Evolutionary conservation across 2,797 vertebrate genomes (phyloP), one percentile per base, ranked within the genome.

Genomic region (Neosalanx taihuensis): DNA sequence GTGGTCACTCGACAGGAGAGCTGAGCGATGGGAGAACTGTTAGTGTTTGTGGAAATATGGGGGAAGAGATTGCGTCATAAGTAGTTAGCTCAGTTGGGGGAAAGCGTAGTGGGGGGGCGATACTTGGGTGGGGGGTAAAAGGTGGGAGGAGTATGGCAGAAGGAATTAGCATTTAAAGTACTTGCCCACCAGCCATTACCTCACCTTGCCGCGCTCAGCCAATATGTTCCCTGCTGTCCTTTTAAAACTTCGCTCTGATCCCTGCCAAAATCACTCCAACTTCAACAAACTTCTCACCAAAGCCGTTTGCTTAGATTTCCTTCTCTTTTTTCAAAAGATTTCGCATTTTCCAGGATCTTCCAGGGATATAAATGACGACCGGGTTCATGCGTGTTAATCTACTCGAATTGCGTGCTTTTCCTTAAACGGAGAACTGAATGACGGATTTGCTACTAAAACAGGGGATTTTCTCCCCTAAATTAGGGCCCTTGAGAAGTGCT

Each of bases 161-260:
- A 23, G 30, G 67, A 90, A 91, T 92, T 91, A 90, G 88, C 90
- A 91, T 92, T 89, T 89, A 91, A 90, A 92, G 86, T 88, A 90
- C 78, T 81, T 79, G 74, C 88, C 85, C 85, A 81, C 74, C 85
- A 80, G 84, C 87, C 85, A 77, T 87, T 81, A 87, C 81, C 81
- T 81, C 84, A 90, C 88, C 89, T 90, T 76, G 82, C 78, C 78
- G 86, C 78, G 80, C 85, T 80, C 86, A 86, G 86, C 75, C 89
- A 86, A 79, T 83, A 84, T 86, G 81, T 59, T n/a, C 81, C 88
- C 88, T 6, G 80, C 87, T 81, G 86, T 72, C 75, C 82, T 77
- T 78, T 58, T 57, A 83, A 83, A 83, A 83, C 61, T 75, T 61
- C 76, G 62, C 53, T 64, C 56, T 70, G 70, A 72, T 75, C 46